These are phyloP conservation scores for Gouania willdenowi DNA, from an alignment of 2,797 vertebrate genomes.

Conservation along the genomic window DNA sequence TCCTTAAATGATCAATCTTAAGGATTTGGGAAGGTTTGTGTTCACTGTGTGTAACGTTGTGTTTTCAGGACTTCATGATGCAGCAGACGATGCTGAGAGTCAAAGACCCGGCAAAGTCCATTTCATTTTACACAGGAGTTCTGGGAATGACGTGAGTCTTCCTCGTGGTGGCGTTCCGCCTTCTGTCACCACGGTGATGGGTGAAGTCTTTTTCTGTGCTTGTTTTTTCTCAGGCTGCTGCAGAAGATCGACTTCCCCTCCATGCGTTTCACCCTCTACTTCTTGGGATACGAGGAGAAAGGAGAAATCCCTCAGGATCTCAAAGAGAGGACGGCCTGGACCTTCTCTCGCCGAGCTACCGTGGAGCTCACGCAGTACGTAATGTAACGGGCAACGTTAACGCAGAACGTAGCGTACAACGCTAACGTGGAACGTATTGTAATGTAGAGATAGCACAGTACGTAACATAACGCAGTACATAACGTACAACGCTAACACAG, in stretches of 20 bases:
- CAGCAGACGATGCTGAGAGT: constrained; percentile 94
- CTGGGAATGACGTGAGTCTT: constrained; percentile 91
- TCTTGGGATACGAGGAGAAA: constrained; percentile 89
- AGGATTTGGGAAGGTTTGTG: no score
- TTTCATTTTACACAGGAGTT: constrained; percentile 90
- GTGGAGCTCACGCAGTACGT: constrained; percentile 88
- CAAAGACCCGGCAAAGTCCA: constrained; percentile 85
- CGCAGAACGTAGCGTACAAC: no score
- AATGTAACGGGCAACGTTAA: no score
- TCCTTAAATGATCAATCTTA: no score
- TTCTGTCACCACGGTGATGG: neutral
- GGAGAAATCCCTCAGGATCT: constrained; percentile 81
- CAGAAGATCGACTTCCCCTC: constrained; percentile 89
- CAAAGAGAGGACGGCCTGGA: constrained; percentile 82
- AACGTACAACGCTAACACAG: no score
- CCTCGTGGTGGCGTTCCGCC: neutral
- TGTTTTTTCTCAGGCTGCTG: constrained; percentile 77
- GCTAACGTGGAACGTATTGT: no score
- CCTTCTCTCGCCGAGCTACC: constrained; percentile 84
- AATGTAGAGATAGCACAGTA: no score
- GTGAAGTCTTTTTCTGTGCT: no score
- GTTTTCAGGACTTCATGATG: constrained; percentile 84
- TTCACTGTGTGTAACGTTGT: neutral
- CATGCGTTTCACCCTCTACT: constrained; percentile 87
- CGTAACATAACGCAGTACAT: no score